Base-by-base conservation (phyloP, 2,888 invertebrate species). In the Leucophenga maculata region DNA sequence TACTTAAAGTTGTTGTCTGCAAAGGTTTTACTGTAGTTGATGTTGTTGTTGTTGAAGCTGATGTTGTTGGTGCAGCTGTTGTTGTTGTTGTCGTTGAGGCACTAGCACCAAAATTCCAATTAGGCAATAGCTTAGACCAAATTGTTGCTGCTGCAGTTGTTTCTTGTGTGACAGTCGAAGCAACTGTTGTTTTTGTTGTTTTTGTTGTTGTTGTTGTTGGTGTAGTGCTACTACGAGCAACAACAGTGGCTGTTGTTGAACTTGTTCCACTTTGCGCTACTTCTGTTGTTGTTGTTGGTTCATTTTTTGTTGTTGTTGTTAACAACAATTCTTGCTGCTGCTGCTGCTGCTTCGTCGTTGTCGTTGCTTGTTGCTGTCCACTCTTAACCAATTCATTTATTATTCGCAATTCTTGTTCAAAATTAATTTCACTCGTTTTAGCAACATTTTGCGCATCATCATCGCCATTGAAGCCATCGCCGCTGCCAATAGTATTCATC, bases 361-460 rank as follows among this genome's bases (percentile, higher is more conserved):
- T 48, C 59, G 66, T 57, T 14, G 69, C 44, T 46, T 20, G 68
- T n/a, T 67, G 68, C 50, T 67, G 70, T 59, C 75, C 84, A 74
- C 75, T 78, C 74, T 87, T 86, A 69, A 88, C 87, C 78, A 87
- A 76, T 72, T 83, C 83, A 71, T 88, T 87, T 76, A 87, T 88
- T 70, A 79, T 78, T 69, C 83, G 82, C 76, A 87, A 72, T 73
- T 86, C 88, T 71, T 82, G 76, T 52, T 73, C 76, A 54, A 83
- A 79, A 79, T 86, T 80, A 67, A 78, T 79, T 80, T 83, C 78
- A 77, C 80, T 78, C 71, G 78, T 73, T 59, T 62, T 31, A 18
- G 6, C n/a, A 8, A 4, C 6, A 60, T 57, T 31, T 3, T 44
- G 6, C 6, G 26, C 3, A 31, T 11, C 52, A 54, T 54, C 32